These are phyloP conservation scores for Leptodactylus fuscus DNA, from an alignment of 2,113 vertebrate species.

Conservation along the genomic window DNA sequence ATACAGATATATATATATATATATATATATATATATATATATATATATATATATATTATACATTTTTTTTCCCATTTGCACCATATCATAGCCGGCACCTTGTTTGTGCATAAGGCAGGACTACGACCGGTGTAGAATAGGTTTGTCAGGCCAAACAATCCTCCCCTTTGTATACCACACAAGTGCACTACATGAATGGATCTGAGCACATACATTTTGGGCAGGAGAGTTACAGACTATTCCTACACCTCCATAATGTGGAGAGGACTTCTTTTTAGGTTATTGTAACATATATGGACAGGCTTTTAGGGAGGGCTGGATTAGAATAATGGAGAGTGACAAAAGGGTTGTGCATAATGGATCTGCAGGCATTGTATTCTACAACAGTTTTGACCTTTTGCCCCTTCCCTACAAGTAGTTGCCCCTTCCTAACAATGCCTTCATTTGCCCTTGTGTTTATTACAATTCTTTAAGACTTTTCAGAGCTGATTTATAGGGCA, in stretches of 20 bases:
- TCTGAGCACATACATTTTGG: not conserved
- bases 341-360: constrained; percentile 16
- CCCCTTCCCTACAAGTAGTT: constrained; percentile 17
- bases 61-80: no score
- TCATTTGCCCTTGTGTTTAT: constrained; percentile 66
- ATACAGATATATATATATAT: no score
- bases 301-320: not conserved
- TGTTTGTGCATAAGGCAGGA: no score
- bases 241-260: not conserved
- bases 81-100: no score
- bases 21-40: no score
- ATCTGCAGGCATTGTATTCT: not conserved
- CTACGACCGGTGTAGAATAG: no score
- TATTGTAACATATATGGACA: not conserved
- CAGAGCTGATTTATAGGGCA: constrained; percentile 64
- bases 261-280: not conserved
- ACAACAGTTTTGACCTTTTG: constrained; percentile 23
- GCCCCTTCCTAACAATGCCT: constrained; percentile 54
- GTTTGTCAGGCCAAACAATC: no score
- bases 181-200: no score
- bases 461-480: constrained; percentile 59
- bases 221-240: not conserved
- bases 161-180: no score
- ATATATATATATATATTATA: no score
- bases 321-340: not conserved